Evolutionary conservation across 92 coral and sea anemone species (phyloP), one percentile per base, ranked within the genome.

Genomic region (Paramuricea clavata): DNA sequence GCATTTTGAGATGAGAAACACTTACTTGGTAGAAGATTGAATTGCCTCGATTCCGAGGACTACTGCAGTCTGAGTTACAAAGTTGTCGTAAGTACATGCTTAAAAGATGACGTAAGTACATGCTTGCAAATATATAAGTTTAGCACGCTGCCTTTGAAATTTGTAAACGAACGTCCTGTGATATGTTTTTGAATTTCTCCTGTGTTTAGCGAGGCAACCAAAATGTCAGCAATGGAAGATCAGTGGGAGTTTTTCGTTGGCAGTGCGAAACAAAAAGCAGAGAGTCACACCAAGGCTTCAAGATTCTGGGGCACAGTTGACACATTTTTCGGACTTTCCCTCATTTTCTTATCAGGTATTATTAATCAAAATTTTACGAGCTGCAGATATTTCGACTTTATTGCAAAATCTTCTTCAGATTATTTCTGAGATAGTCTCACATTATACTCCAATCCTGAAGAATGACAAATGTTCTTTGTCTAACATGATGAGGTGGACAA

Each of bases 221-320:
- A 54, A 36, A 54, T 76, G 47, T 50, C 82, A 2, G 82, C 82
- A 5, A 76, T 76, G 82, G 82, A 76, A 17, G 82, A 47, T 13
- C 82, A 76, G 43, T 76, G 82, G 82, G 65, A 76, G 33, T 76
- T 76, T 31, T 76, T 76, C 23, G 82, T 76, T 43, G 34, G 15
- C 17, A 30, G 68, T 28, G 67, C 82, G 23, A 76, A 76, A 33
- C 68, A 76, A 5, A 76, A 76, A 19, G 67, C 82, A 5, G 82
- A 76, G 34, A 76, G 82, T 31, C 82, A 76, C n/a, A 50, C 67
- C 19, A 9, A 31, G 7, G 67, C 82, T 23, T 41, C 82, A 12
- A 76, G 82, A 31, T 76, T 49, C 33, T 76, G 82, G 82, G 61
- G 61, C 21, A 49, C 68, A 12, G 67, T 76, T 5, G 67, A 76